Evolutionary conservation across 2,797 vertebrate species (phyloP).

Genomic region (Tapera naevia): DNA sequence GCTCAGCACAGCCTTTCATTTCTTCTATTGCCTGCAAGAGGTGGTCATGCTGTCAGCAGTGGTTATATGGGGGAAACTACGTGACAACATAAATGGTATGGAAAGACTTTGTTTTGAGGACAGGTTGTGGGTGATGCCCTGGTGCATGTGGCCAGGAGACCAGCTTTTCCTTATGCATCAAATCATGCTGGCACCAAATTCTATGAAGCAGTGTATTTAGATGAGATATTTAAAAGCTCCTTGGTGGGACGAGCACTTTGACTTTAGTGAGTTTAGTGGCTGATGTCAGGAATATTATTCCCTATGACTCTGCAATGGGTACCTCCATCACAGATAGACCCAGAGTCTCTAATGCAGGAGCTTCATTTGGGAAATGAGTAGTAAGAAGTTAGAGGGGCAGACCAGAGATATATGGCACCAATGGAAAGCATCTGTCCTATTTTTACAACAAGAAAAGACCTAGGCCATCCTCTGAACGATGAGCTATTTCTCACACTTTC

Average conservation of each 20-base stretch:
- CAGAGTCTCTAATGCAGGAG: not conserved
- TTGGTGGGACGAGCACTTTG: not conserved
- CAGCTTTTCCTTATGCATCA: not conserved
- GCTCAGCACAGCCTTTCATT: not conserved
- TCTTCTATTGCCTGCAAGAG: not conserved
- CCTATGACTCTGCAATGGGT: not conserved
- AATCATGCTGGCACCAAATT: too few species aligned
- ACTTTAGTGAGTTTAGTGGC: not conserved
- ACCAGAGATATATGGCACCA: not conserved
- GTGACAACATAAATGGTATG: not conserved
- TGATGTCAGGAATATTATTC: not conserved
- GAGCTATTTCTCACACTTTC: not conserved
- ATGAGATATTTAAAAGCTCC: not conserved
- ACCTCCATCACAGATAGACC: not conserved
- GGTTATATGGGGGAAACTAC: not conserved
- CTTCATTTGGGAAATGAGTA: not conserved
- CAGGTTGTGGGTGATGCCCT: not conserved
- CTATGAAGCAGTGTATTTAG: not conserved
- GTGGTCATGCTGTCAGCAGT: not conserved
- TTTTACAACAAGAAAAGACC: not conserved
- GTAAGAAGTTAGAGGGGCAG: not conserved
- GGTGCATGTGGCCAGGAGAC: not conserved
- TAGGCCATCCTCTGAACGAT: not conserved
- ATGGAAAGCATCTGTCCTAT: not conserved
- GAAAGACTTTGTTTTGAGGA: not conserved